These are phyloP conservation scores for Calosoma granatense DNA, from an alignment of 1,140 invertebrate genomes.

Conservation along the genomic window DNA sequence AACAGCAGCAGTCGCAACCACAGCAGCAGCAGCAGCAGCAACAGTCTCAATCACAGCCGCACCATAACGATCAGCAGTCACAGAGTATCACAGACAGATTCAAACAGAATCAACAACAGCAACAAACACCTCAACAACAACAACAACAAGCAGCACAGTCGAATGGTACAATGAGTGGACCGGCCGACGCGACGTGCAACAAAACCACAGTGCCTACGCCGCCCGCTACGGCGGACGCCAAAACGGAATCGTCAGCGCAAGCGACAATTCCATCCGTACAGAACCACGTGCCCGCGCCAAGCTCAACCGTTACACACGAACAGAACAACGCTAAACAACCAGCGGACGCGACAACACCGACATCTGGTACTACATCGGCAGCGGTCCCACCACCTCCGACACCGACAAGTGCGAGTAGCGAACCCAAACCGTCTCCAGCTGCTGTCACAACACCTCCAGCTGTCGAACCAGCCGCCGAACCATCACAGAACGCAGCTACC, in stretches of 20 bases:
- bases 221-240: neutral
- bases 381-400: neutral
- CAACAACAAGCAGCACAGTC: neutral
- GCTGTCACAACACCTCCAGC: neutral
- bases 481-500: neutral
- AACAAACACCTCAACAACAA: neutral
- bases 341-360: neutral
- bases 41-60: neutral
- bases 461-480: neutral
- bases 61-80: neutral
- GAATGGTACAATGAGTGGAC: neutral
- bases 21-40: neutral
- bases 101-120: neutral
- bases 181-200: neutral
- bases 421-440: conserved; percentile 18
- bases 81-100: neutral
- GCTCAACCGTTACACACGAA: neutral
- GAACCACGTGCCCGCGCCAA: neutral
- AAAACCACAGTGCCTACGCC: neutral
- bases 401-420: no score
- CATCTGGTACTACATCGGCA: neutral
- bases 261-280: neutral
- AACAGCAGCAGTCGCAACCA: neutral
- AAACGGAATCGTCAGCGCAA: neutral
- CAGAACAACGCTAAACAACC: neutral